Evolutionary conservation across 2,888 invertebrate genomes (phyloP).

Genomic region (Tenthredo amoena): DNA sequence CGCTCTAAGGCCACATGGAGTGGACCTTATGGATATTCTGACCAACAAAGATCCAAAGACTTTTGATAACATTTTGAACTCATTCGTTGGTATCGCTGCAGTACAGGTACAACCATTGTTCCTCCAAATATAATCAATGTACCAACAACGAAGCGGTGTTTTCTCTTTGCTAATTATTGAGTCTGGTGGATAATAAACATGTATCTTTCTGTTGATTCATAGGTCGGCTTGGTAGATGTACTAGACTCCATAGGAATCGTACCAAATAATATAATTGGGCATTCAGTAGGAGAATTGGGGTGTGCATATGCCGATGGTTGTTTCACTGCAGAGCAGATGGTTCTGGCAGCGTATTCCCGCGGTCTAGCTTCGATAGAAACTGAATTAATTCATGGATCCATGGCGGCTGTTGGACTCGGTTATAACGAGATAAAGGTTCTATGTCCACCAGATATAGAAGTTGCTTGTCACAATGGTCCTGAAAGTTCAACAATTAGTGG

Average conservation of each 20-base stretch:
- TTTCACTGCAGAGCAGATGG: conserved; percentile 85
- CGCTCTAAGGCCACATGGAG: conserved; percentile 81
- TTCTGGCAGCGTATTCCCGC: conserved; percentile 82
- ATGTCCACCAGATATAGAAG: conserved; percentile 88
- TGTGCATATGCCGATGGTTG: conserved; percentile 98
- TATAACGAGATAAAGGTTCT: conserved; percentile 82
- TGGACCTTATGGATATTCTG: conserved; percentile 83
- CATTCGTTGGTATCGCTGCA: conserved; percentile 88
- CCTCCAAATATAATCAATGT: neutral
- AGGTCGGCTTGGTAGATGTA: conserved; percentile 85
- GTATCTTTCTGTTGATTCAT: neutral
- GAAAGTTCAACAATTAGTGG: conserved; percentile 96
- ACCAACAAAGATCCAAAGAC: conserved; percentile 81
- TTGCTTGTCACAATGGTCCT: conserved; percentile 93
- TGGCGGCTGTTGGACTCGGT: conserved; percentile 92
- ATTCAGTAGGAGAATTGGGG: conserved; percentile 96
- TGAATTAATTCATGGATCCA: conserved; percentile 85
- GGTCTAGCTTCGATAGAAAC: conserved; percentile 78
- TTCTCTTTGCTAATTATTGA: neutral
- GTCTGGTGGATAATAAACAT: neutral
- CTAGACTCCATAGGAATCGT: conserved; percentile 81
- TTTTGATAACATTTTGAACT: conserved; percentile 84
- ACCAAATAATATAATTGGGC: conserved; percentile 89
- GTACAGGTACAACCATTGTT: conserved; percentile 77
- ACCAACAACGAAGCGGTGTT: neutral